Percentiles rank a stretch among this genome's conserved stretches.
Evolutionary conservation across 1,140 invertebrate species (phyloP).

Genomic region (Hirudo medicinalis): DNA sequence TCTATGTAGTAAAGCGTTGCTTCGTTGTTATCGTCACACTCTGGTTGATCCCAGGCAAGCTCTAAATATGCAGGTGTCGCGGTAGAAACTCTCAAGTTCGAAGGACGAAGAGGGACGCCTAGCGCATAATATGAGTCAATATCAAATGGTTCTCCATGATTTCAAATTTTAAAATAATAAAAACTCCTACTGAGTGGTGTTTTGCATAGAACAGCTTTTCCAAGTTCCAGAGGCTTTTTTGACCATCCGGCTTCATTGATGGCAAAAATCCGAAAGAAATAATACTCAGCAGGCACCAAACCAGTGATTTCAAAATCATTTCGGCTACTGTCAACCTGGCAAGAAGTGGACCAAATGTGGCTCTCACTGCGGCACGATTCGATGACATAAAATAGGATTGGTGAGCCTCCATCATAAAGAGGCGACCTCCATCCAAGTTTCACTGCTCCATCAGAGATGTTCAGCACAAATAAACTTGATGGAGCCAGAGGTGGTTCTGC

Average conservation of each 20-base stretch:
- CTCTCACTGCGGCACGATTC: constrained; percentile 58
- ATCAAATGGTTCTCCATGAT: background rate
- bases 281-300: constrained; percentile 80
- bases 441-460: constrained; percentile 78
- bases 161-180: background rate
- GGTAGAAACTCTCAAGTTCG: constrained; percentile 13
- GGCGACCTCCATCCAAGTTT: constrained; percentile 80
- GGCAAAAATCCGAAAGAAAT: constrained; percentile 78
- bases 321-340: constrained; percentile 64
- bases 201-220: constrained; percentile 22
- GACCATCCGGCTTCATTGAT: constrained; percentile 84
- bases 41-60: constrained; percentile 22
- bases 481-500: constrained; percentile 46
- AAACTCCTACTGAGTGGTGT: constrained; percentile 23
- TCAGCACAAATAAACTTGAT: constrained; percentile 64
- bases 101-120: constrained; percentile 13
- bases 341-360: constrained; percentile 68
- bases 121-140: background rate
- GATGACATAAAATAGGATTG: constrained; percentile 68
- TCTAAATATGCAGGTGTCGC: background rate
- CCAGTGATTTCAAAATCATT: constrained; percentile 51
- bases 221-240: constrained; percentile 47
- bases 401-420: constrained; percentile 57
- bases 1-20: constrained; percentile 23
- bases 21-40: constrained; percentile 19